Base-by-base conservation (phyloP, 2,888 invertebrate genomes). In the Leptothorax acervorum region DNA sequence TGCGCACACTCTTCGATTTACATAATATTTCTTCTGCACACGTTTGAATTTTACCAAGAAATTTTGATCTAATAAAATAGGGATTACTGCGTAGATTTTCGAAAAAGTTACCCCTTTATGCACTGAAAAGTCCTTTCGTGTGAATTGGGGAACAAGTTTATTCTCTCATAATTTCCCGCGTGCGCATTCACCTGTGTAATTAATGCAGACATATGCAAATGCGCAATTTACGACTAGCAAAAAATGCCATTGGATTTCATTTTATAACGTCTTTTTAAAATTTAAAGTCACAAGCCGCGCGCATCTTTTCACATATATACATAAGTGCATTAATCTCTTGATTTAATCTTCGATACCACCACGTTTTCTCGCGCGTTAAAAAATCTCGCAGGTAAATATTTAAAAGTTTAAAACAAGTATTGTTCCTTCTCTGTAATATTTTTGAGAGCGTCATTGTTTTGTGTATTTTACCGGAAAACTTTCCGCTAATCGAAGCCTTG, bases 201-300 rank as follows among this genome's bases (percentile, higher is more conserved):
- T 78, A 78, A 78, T 78, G 31, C 55, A 18, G 76, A 78, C 42
- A 9, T 55, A 78, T 78, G 78, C 66, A 78, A 55, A 66, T 78
- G 53, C 4, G 66, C 55, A 53, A 39, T 39, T 23, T 76, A 23
- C 48, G 35, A 48, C 63, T 65, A 12, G n/a, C 28, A 55, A 55
- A 65, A 76, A 76, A 39, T 35, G 1, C 39, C 12, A 39, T 15
- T 6, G 12, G 9, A 11, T 66, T 42, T 55, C 5, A 42, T n/a
- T 31, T 66, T 18, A 31, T 31, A 35, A 66, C 31, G 42, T 15
- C 28, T 55, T 55, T 78, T 55, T 78, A 35, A 45, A 65, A 12
- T 23, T 23, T 35, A n/a, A 31, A 65, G 18, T 15, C 8, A 66
- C 42, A 28, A 28, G 8, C 5, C n/a, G 8, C 35, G 35, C 35